Evolutionary conservation across 92 coral and sea anemone species (phyloP).

Genomic region (Zoanthus sociatus): DNA sequence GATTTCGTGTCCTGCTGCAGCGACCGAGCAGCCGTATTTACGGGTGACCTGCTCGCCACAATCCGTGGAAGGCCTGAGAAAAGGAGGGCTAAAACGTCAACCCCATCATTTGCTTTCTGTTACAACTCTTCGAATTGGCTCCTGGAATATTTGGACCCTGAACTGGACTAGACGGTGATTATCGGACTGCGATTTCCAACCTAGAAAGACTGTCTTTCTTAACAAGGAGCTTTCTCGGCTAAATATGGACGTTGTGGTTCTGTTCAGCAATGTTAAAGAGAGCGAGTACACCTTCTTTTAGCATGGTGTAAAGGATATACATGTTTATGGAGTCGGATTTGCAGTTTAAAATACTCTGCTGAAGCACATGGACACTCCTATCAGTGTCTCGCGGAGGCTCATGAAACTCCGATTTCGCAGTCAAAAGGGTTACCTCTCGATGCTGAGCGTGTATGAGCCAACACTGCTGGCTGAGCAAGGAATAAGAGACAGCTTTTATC

Average conservation of each 20-base stretch:
- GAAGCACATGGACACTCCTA: conserved; percentile 15
- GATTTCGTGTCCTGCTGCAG: no score
- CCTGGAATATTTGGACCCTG: conserved; percentile 9
- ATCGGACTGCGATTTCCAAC: background rate
- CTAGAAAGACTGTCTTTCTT: conserved; percentile 10
- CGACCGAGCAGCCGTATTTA: no score
- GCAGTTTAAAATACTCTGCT: background rate
- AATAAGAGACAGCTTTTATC: background rate
- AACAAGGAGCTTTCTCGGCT: background rate
- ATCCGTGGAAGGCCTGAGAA: no score
- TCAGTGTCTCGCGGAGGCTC: conserved; percentile 5
- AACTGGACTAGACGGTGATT: background rate
- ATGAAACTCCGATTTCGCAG: background rate
- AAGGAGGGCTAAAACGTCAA: conserved; percentile 18
- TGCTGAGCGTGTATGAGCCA: background rate
- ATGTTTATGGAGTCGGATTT: background rate
- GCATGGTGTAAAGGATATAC: background rate
- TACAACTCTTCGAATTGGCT: conserved; percentile 8
- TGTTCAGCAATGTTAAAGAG: background rate
- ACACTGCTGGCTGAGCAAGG: background rate
- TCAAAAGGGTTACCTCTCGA: background rate
- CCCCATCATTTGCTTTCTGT: background rate
- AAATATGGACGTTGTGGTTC: background rate
- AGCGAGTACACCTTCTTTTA: background rate
- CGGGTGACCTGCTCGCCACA: no score